phyloP scores from a whole-genome alignment of 1,140 invertebrate species.

The Chlorops oryzae region DNA sequence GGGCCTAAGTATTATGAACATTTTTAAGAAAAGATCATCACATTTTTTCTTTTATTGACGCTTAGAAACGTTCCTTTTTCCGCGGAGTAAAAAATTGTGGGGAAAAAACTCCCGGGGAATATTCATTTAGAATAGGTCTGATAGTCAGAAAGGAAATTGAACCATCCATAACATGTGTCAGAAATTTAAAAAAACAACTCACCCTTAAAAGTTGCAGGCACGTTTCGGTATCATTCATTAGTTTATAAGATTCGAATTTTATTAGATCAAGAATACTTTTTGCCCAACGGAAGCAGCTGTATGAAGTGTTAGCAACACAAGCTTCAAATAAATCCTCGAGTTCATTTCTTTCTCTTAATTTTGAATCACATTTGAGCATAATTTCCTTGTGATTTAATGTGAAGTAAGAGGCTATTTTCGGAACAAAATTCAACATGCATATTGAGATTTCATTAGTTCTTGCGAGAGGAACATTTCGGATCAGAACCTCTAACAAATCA shows the following conservation, averaged over 20 bases:
- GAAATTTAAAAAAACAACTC: background rate
- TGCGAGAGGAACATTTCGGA: slow-evolving; percentile 12
- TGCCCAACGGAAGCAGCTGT: slow-evolving; percentile 11
- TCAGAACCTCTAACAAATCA: slow-evolving; percentile 13
- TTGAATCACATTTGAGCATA: background rate
- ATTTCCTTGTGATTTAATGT: slow-evolving; percentile 13
- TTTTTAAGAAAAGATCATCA: no score
- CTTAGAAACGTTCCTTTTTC: no score
- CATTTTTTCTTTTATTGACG: no score
- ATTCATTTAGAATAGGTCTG: background rate
- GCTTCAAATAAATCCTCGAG: background rate
- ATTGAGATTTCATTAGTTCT: background rate
- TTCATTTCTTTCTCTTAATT: background rate
- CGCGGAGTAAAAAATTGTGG: no score
- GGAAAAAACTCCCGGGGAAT: no score
- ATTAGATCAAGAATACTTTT: slow-evolving; percentile 14
- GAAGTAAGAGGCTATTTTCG: slow-evolving; percentile 6
- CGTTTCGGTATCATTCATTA: slow-evolving; percentile 7
- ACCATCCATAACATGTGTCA: background rate
- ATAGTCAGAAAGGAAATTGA: background rate
- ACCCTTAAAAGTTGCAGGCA: slow-evolving; percentile 11
- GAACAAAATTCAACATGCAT: slow-evolving; percentile 6
- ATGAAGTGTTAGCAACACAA: slow-evolving; percentile 10
- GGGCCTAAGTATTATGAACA: no score
- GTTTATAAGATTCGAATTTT: slow-evolving; percentile 10